phyloP scores from a whole-genome alignment of 2,888 invertebrate genomes.

The Brachylomia viminalis region DNA sequence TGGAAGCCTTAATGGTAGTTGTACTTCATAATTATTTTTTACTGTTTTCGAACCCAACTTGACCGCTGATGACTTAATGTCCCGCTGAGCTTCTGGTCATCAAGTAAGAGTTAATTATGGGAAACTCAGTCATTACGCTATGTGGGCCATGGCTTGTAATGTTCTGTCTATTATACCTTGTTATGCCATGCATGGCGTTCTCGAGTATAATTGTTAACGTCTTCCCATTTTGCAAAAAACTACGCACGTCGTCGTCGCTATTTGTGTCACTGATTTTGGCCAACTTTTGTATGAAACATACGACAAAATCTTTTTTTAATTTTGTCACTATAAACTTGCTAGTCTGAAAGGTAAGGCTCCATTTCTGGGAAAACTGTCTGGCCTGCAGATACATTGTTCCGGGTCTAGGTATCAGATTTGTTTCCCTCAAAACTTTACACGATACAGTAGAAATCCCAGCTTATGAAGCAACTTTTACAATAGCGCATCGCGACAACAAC shows the following conservation, averaged over 20 bases:
- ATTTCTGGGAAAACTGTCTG: neutral
- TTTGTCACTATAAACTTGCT: neutral
- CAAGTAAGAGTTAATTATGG: constrained; percentile 51
- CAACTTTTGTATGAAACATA: neutral
- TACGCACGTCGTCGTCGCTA: neutral
- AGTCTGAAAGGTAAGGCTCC: neutral
- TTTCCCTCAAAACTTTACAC: too few relatives aligned
- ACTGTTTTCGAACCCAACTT: constrained; percentile 20
- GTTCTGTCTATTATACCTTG: constrained; percentile 45
- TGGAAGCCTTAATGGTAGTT: neutral
- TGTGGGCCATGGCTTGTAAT: constrained; percentile 39
- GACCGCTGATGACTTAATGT: constrained; percentile 48
- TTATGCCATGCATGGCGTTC: constrained; percentile 25
- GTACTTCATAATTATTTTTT: constrained; percentile 23
- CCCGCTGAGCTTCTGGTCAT: constrained; percentile 57
- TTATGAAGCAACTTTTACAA: neutral
- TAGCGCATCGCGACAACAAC: neutral
- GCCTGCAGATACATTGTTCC: neutral
- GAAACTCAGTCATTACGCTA: constrained; percentile 49
- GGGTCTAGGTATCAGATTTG: neutral
- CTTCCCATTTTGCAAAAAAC: neutral
- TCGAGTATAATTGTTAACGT: constrained; percentile 23
- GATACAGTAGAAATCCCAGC: neutral
- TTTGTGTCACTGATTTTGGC: neutral
- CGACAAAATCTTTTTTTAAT: neutral